A percentile compares a stretch with the other conserved stretches of the same genome.
phyloP scores from a whole-genome alignment of 1,140 invertebrate species.

The Zaprionus africanus region DNA sequence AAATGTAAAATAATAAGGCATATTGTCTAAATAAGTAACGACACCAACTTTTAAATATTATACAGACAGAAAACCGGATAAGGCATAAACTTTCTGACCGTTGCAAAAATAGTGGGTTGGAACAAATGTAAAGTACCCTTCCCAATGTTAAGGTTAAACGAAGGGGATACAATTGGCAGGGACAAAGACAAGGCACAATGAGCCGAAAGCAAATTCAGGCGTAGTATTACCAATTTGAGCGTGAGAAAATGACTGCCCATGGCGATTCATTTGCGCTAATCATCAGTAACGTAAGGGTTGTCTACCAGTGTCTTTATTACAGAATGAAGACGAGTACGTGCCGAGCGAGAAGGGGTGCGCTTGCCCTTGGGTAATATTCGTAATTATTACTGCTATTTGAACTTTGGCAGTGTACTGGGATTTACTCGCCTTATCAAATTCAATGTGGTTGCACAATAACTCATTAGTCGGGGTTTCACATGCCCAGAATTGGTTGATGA shows the following conservation, averaged over 20 bases:
- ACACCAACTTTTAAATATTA: too few species aligned
- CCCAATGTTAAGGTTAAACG: background rate
- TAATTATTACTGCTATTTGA: constrained; percentile 72
- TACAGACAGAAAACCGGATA: too few species aligned
- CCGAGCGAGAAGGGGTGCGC: constrained; percentile 43
- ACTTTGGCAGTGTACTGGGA: constrained; percentile 45
- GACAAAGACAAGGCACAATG: background rate
- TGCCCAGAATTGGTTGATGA: constrained; percentile 14
- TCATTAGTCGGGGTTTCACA: constrained; percentile 67
- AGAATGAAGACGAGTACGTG: constrained; percentile 27
- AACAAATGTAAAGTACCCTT: too few species aligned
- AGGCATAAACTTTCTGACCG: too few species aligned
- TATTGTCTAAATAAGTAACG: too few species aligned
- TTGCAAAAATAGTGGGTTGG: too few species aligned
- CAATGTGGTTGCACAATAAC: constrained; percentile 58
- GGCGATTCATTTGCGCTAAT: constrained; percentile 53
- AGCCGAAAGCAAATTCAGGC: constrained; percentile 8
- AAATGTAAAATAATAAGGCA: too few species aligned
- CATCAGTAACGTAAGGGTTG: constrained; percentile 56
- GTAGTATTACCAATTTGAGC: constrained; percentile 47
- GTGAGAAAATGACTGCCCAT: constrained; percentile 53
- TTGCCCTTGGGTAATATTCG: constrained; percentile 55
- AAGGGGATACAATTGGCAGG: background rate
- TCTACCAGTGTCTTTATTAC: background rate
- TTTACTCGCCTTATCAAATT: constrained; percentile 23